Base-by-base conservation (phyloP, 1,140 invertebrate genomes). In the Theocolax elegans region DNA sequence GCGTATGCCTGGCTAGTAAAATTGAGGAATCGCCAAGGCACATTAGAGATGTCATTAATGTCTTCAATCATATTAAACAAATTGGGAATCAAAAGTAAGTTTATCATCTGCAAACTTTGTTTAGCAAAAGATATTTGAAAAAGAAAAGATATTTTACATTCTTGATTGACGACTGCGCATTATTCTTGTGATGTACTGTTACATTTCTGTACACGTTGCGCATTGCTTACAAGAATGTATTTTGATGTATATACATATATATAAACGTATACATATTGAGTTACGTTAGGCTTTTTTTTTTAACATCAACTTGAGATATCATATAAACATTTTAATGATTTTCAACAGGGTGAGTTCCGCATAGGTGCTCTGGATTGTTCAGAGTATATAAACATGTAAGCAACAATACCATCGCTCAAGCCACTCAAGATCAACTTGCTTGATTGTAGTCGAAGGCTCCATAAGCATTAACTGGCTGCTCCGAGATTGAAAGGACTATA, bases 41-140 rank as follows among this genome's bases (percentile, higher is more conserved):
- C 76, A 96, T 98, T 54, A 88, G 98, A 78, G 98, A 99, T 86
- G 95, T 99, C 12, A 97, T 99, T 68, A 99, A 99, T 86, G 97
- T 99, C n/a, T 99, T 99, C 83, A 94, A 98, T 88, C 97, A 99
- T 79, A 93, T 99, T 49, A 96, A 98, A 86, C 97, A 99, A 92
- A 92, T 98, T 38, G 90, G 93, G 67, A 91, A 90, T 77, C 93
- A 95, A 89, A 98, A 95, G 92, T 96, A 89, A 92, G 91, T 91
- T 72, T 75, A 44, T 72, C 65, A 42, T 56, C n/a, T n/a, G n/a
- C n/a, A n/a, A n/a, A n/a, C n/a, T n/a, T 35, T 67, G 23, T 71
- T 72, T 59, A 64, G 29, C n/a, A 63, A 56, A 65, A 59, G 65
- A 62, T 56, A 35, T 64, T 49, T 53, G 51, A 21, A 31, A 67